Evolutionary conservation across 2,888 invertebrate genomes (phyloP), one percentile per base, ranked within the genome.

Genomic region (Pristionchus mayeri): DNA sequence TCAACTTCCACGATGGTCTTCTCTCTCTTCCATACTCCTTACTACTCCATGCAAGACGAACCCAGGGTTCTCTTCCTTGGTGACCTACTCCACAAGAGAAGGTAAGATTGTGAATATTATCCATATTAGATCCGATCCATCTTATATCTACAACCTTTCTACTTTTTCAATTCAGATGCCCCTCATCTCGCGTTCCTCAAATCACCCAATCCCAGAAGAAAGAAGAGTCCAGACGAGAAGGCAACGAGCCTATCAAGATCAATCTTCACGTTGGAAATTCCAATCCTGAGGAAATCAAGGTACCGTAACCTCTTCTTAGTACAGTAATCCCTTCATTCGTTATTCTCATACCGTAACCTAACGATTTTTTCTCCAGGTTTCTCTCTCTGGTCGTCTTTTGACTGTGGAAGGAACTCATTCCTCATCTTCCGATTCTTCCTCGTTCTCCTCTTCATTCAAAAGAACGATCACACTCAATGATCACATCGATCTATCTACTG

Each of bases 201-300:
- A 57, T 16, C 16, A n/a, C 54, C 11, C 50, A 48, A 9, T 21
- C 7, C 27, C 48, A 37, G 30, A 78, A 37, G 30, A 48, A 78
- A 78, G 30, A 78, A 78, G 27, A 27, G 4, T 30, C 21, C 1
- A 48, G 50, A 21, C 27, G 9, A 7, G 50, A 24, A 2, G 71
- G 40, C 24, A 40, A 24, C 21, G 80, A 80, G n/a, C 57, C 57
- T 2, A 37, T 37, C 24, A 80, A 52, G 30, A 57, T 80, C 40
- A 21, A 54, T 37, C 24, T 80, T n/a, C 54, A 80, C 40, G 40
- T 80, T 37, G 81, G 81, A 82, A 60, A 60, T 48, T 82, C 63
- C 81, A 82, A 82, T 16, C 81, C 81, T 11, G 81, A 82, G 81
- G 81, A 82, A n/a, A 50, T 82, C 48, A 82, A 82, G 81, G 81